Conservation (phyloP, 2,888 invertebrate genomes). For the Adela reaumurella region DNA sequence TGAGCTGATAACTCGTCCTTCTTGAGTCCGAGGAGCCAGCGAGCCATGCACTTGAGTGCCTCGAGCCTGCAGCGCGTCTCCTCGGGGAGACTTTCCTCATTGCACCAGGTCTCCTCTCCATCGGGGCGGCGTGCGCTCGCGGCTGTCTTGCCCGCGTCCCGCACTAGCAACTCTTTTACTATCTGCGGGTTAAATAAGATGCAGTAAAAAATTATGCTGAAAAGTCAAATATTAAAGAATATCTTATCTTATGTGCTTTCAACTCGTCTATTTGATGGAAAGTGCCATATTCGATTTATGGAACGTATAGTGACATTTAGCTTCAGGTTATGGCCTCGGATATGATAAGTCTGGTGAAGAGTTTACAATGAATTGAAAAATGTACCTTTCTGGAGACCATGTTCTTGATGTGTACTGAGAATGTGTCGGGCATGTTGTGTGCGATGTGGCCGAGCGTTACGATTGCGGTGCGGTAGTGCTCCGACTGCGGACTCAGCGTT, state of each 20-base stretch:
- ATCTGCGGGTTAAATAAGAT: too few species aligned
- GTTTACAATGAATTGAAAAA: too few species aligned
- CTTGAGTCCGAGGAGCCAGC: slow-evolving; percentile 91
- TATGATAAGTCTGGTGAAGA: too few species aligned
- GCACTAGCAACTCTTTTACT: slow-evolving; percentile 91
- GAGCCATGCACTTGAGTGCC: slow-evolving; percentile 93
- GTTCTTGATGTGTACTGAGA: slow-evolving; percentile 87
- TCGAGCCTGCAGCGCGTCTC: slow-evolving; percentile 92
- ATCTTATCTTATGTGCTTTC: too few species aligned
- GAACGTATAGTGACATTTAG: too few species aligned
- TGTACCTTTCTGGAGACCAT: slow-evolving; percentile 85
- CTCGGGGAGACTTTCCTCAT: slow-evolving; percentile 81
- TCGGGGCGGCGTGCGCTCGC: slow-evolving; percentile 47
- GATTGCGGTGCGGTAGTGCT: slow-evolving; percentile 88
- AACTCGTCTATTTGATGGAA: too few species aligned
- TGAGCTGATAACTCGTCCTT: slow-evolving; percentile 83
- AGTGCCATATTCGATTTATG: too few species aligned
- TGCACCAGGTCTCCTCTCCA: slow-evolving; percentile 71
- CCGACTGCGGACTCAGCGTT: slow-evolving; percentile 70
- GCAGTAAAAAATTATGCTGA: too few species aligned
- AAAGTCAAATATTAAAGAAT: too few species aligned
- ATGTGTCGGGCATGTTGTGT: slow-evolving; percentile 84
- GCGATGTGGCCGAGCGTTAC: slow-evolving; percentile 94
- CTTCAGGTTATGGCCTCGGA: too few species aligned
- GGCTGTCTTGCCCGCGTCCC: slow-evolving; percentile 60